Conservation (phyloP, 2,888 invertebrate genomes). For the Punctoribates punctum region DNA sequence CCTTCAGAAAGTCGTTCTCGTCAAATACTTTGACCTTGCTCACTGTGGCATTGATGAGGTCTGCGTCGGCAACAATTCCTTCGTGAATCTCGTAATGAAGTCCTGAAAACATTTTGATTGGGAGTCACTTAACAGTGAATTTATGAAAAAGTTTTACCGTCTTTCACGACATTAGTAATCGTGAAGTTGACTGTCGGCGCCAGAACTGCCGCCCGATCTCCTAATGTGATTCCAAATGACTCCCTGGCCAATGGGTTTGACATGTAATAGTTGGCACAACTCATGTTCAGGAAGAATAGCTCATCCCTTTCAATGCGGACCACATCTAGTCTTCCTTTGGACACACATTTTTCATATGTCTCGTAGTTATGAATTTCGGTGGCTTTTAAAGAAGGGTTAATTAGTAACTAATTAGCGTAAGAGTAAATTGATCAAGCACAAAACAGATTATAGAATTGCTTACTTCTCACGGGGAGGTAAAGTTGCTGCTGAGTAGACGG, state of each 20-base stretch:
- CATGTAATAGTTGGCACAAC: not conserved
- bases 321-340: not conserved
- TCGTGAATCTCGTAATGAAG: slow-evolving; percentile 2
- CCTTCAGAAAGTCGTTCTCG: not conserved
- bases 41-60: slow-evolving; percentile 12
- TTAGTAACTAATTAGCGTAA: too few species aligned
- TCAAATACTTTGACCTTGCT: slow-evolving; percentile 4
- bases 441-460: too few species aligned
- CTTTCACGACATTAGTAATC: not conserved
- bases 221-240: not conserved
- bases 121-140: not conserved
- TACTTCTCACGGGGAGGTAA: too few species aligned
- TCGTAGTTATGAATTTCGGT: slow-evolving; percentile 1
- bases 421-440: too few species aligned
- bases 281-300: slow-evolving; percentile 7
- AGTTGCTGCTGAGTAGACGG: too few species aligned
- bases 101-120: not conserved
- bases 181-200: slow-evolving; percentile 9
- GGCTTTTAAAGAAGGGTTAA: not conserved
- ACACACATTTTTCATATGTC: not conserved
- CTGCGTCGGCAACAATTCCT: not conserved
- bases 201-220: not conserved
- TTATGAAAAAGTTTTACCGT: not conserved
- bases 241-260: not conserved
- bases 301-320: not conserved